These are phyloP conservation scores for Leontocebus nigricollis DNA, from an alignment of 2,797 vertebrate genomes.

Conservation along the genomic window DNA sequence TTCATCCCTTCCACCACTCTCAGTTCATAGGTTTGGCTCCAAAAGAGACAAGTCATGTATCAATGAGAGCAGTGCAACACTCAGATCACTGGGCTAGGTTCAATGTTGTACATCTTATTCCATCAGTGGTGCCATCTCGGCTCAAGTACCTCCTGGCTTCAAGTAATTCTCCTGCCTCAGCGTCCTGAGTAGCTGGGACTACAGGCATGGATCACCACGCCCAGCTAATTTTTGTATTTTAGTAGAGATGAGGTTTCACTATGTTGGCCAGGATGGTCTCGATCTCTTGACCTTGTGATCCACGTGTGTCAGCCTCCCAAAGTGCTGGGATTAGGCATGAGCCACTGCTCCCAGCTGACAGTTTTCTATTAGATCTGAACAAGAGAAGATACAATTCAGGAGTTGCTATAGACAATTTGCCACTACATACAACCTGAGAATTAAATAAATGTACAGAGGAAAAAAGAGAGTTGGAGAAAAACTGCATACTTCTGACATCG, in stretches of 20 bases:
- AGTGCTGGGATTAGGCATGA: too few species aligned
- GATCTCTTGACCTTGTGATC: too few species aligned
- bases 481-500: background rate
- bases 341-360: too few species aligned
- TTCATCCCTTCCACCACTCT: background rate
- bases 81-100: background rate
- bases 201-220: too few species aligned
- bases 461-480: background rate
- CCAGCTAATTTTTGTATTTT: too few species aligned
- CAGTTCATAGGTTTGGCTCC: background rate
- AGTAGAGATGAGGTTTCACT: too few species aligned
- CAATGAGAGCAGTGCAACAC: background rate
- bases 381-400: background rate
- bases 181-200: too few species aligned
- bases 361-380: background rate
- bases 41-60: background rate
- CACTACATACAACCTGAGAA: background rate
- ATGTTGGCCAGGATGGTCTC: too few species aligned
- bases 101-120: background rate
- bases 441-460: background rate
- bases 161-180: too few species aligned
- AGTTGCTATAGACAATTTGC: background rate
- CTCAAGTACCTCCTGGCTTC: too few species aligned
- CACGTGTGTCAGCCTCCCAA: too few species aligned
- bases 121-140: too few species aligned